Conservation (phyloP, 1,140 invertebrate genomes). For the Musca vetustissima region DNA sequence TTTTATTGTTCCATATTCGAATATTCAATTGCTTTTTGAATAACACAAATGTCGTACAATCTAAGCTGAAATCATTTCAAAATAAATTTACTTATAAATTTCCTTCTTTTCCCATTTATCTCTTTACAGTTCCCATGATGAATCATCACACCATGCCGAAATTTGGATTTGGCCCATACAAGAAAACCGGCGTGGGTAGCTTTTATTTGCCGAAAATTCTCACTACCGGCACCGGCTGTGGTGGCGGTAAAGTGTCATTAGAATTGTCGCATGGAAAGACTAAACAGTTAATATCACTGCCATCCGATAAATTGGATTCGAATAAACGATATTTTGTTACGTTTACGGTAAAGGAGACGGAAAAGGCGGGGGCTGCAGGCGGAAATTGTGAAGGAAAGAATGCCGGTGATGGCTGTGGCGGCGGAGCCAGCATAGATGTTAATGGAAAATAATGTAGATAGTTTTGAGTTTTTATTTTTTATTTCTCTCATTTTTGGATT, state of each 20-base stretch:
- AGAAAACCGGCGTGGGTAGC: constrained; percentile 54
- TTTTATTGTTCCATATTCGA: no score
- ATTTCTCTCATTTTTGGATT: no score
- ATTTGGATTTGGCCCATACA: constrained; percentile 57
- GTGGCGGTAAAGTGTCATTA: constrained; percentile 63
- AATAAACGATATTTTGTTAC: constrained; percentile 89
- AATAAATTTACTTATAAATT: not conserved
- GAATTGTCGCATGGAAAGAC: constrained; percentile 78
- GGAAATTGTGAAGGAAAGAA: not conserved
- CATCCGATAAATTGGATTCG: constrained; percentile 79
- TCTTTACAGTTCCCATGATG: constrained; percentile 65
- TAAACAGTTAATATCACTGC: constrained; percentile 80
- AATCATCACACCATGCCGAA: constrained; percentile 77
- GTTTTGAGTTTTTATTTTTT: no score
- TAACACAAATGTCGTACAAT: not conserved
- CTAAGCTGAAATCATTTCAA: not conserved
- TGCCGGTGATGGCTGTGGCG: constrained; percentile 4
- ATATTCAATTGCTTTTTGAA: not conserved
- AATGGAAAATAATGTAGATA: constrained; percentile 17
- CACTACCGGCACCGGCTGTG: constrained; percentile 40
- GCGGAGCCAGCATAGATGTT: no score
- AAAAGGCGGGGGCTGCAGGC: constrained; percentile 29
- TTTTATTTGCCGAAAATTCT: constrained; percentile 55
- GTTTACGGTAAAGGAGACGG: constrained; percentile 77
- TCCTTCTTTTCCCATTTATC: constrained; percentile 12